phyloP scores from a whole-genome alignment of 1,140 invertebrate genomes.

The Drosophila kanapiae region DNA sequence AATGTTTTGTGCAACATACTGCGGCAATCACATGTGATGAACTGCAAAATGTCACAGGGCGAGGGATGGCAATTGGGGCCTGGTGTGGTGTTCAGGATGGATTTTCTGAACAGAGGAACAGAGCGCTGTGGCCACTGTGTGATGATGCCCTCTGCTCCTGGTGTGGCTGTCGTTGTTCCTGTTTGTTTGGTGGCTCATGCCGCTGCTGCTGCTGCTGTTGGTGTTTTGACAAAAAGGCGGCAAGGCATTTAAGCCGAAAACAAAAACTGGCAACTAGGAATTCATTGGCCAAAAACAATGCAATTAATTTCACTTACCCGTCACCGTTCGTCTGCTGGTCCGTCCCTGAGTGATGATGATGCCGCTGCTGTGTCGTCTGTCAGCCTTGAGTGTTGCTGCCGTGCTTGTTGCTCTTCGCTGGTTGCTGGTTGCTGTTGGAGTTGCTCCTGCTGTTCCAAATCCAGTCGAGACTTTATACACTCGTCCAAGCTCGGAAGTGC shows the following conservation, averaged over 20 bases:
- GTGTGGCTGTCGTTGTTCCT: slow-evolving; percentile 28
- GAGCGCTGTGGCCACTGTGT: slow-evolving; percentile 48
- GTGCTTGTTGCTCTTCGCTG: slow-evolving; percentile 35
- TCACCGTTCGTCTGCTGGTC: slow-evolving; percentile 64
- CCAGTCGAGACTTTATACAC: slow-evolving; percentile 56
- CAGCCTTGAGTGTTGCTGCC: slow-evolving; percentile 38
- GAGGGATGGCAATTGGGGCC: not conserved
- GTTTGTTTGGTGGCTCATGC: slow-evolving; percentile 29
- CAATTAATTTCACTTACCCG: slow-evolving; percentile 85
- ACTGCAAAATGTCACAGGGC: slow-evolving; percentile 61
- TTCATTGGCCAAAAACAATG: slow-evolving; percentile 85
- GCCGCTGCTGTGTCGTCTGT: slow-evolving; percentile 54
- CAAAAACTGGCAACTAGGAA: slow-evolving; percentile 82
- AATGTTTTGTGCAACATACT: slow-evolving; percentile 71
- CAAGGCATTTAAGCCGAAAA: slow-evolving; percentile 81
- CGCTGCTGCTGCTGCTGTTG: slow-evolving; percentile 15
- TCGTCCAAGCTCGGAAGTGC: slow-evolving; percentile 68
- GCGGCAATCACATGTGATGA: slow-evolving; percentile 78
- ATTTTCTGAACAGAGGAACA: slow-evolving; percentile 19
- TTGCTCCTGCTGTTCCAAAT: slow-evolving; percentile 57
- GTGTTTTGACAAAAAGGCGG: slow-evolving; percentile 67
- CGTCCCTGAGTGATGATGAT: slow-evolving; percentile 58
- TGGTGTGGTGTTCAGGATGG: slow-evolving; percentile 3
- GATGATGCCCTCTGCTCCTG: slow-evolving; percentile 24
- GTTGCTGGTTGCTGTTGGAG: slow-evolving; percentile 29